phyloP scores from a whole-genome alignment of 1,140 invertebrate genomes.

The Leptinotarsa defecta region DNA sequence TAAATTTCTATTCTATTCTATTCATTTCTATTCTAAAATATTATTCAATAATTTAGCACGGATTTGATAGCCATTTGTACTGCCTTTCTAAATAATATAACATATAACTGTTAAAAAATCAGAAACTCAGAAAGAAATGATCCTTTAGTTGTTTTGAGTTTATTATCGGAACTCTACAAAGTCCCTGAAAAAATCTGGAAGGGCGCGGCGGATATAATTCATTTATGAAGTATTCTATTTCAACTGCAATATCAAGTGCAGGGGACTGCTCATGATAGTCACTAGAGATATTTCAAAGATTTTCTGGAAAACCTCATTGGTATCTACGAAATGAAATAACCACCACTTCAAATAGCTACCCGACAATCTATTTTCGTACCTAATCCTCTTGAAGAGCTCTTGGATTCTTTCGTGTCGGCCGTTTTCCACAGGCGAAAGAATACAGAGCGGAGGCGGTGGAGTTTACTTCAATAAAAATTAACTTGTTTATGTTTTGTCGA shows the following conservation, averaged over 20 bases:
- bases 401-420: constrained; percentile 13
- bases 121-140: too few relatives aligned
- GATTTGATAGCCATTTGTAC: too few relatives aligned
- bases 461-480: constrained; percentile 14
- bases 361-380: constrained; percentile 5
- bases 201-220: too few relatives aligned
- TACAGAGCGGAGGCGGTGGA: background rate
- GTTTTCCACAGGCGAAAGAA: constrained; percentile 14
- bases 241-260: background rate
- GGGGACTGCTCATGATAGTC: background rate
- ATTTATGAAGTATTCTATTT: background rate
- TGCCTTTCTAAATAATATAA: too few relatives aligned
- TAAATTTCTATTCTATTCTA: too few relatives aligned
- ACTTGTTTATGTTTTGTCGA: constrained; percentile 16
- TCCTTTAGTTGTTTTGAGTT: too few relatives aligned
- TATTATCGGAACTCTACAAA: too few relatives aligned
- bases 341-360: background rate
- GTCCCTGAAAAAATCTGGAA: too few relatives aligned
- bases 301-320: background rate
- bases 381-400: constrained; percentile 13
- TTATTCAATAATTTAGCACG: too few relatives aligned
- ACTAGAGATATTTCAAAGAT: constrained; percentile 3
- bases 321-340: background rate
- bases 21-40: too few relatives aligned
- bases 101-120: too few relatives aligned